Evolutionary conservation across 2,113 vertebrate genomes (phyloP), one percentile per base, ranked within the genome.

Genomic region (Anser brachyrhynchus): DNA sequence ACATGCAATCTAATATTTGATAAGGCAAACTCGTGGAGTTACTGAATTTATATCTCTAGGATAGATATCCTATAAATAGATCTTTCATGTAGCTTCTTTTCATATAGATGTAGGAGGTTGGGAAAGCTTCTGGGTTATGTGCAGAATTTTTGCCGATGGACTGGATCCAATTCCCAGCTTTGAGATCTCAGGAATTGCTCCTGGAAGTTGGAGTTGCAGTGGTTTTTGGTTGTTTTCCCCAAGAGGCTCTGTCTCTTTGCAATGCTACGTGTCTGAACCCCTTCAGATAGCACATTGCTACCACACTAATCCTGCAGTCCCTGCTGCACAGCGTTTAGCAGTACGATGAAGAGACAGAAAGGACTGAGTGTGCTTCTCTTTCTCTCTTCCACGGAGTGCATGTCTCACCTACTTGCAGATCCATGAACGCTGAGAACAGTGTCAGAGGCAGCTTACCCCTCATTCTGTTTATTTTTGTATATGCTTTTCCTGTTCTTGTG

Each of bases 401-500:
- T 84, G 80, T 46, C 49, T 67, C 90, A 11, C 18, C 25, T 75
- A 29, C 29, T 39, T 29, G 15, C 70, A 13, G 61, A 15, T 49
- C 43, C n/a, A 8, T 78, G 79, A 71, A 39, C 20, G 20, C 6
- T 62, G 35, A 55, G 19, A 85, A 54, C 0, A 23, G 43, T 72
- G 29, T 75, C 51, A 54, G 21, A 83, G 25, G 20, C 6, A 76
- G 35, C 22, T 83, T 91, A 16, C 43, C 12, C 21, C 43, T 71
- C 74, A 16, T 6, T 62, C 28, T 62, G 0, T 13, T 18, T 7
- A 2, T 28, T 6, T 54, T 28, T 64, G 0, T 14, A 26, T 5
- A 3, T n/a, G 6, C 21, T 78, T 78, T 51, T 28, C 41, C 75
- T 67, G 12, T 37, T 52, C 33, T 6, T 3, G 11, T 51, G 5